These are phyloP conservation scores for Polia nebulosa DNA, from an alignment of 2,888 invertebrate species.

Conservation along the genomic window DNA sequence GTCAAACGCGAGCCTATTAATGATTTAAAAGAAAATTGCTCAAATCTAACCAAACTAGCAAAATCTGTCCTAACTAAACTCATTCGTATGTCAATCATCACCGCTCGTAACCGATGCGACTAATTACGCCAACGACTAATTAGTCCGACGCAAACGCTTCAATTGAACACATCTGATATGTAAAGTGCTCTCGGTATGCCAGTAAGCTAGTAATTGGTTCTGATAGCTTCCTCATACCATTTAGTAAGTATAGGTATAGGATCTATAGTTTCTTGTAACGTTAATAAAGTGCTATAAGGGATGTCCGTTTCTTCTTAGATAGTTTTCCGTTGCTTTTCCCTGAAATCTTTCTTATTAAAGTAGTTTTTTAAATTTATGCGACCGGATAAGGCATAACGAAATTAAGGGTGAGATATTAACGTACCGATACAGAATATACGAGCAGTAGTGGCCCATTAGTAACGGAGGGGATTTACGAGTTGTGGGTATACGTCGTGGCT, in stretches of 20 bases:
- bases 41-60: too few relatives aligned
- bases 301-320: background rate
- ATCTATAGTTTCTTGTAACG: background rate
- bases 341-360: too few relatives aligned
- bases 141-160: constrained; percentile 49
- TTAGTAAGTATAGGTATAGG: background rate
- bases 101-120: constrained; percentile 33
- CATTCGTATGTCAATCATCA: constrained; percentile 50
- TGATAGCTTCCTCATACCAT: constrained; percentile 44
- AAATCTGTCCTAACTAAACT: background rate
- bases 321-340: background rate
- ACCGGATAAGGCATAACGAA: too few relatives aligned
- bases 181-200: constrained; percentile 45
- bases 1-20: too few relatives aligned
- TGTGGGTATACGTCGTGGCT: too few relatives aligned
- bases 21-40: too few relatives aligned
- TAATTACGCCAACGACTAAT: constrained; percentile 51
- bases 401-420: too few relatives aligned
- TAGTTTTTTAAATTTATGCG: too few relatives aligned
- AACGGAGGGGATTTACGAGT: too few relatives aligned
- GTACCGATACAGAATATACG: too few relatives aligned
- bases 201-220: constrained; percentile 38
- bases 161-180: constrained; percentile 62
- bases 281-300: background rate
- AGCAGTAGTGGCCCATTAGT: too few relatives aligned